Evolutionary conservation across 30 jellyfish, hydroid and myxozoan genomes (phyloP), one percentile per base, ranked within the genome.

Genomic region (Chrysaora quinquecirrha): DNA sequence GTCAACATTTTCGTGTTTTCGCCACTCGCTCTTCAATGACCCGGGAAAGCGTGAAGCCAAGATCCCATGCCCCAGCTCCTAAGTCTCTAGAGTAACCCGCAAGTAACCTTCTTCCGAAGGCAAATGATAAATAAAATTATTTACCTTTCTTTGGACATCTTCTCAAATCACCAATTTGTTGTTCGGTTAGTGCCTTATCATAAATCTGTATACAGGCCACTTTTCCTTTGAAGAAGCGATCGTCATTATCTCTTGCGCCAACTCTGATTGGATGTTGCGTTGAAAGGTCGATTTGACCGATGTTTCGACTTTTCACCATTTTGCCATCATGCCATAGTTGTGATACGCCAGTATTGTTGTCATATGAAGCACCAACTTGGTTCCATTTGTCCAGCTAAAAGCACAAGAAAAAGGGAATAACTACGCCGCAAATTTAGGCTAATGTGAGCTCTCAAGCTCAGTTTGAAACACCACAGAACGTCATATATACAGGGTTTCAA

Each of bases 271-370:
- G 89, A 38, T 83, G 75, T 38, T 93, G 93, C 0, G 98, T 93
- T 10, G 93, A 75, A 50, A 93, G 73, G n/a, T 93, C 97, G 16
- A 93, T 62, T 50, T 87, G 97, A 7, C 98, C 98, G 31, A 93
- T 93, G 78, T 93, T 93, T 77, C 98, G 78, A 56, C 98, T 93
- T 43, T 93, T 93, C 0, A 93, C 98, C 98, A 93, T 93, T 78
- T 93, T 93, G 22, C 98, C 98, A 60, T 93, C 98, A 52, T 93
- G 98, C 98, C 98, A 93, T 22, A 93, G 58, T 76, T 93, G 98
- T 2, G 98, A 97, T 0, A 93, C 98, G 0, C 98, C 98, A 20
- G 98, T 84, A 82, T 83, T 93, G 78, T 82, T 83, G 71, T 93
- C 97, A 74, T 93, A 93, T 19, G 98, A 80, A 1, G 98, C 98